Base-by-base conservation (phyloP, 2,888 invertebrate genomes). In the Trachelus stipa region DNA sequence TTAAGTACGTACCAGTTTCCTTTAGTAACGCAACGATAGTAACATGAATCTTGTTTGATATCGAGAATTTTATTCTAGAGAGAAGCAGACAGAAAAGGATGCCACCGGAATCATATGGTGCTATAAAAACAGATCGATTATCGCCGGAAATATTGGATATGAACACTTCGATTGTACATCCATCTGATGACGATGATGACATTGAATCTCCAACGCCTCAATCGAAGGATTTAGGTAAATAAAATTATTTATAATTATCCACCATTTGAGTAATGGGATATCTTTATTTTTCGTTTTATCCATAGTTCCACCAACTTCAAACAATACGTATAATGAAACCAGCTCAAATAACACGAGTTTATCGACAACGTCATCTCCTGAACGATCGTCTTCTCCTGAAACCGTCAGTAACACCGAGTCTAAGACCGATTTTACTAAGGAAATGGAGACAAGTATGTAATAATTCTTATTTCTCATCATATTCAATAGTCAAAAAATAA, bases 141-240 rank as follows among this genome's bases (percentile, higher is more conserved):
- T 40, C 15, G 15, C 76, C 79, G 6, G 84, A 83, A 73, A 75
- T 75, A 9, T 79, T 80, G 68, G 82, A 84, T 73, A 79, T 84
- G 81, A 75, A 40, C 12, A 74, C 78, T 69, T 73, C 83, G 6
- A 33, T 40, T 33, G 83, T 79, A 30, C 76, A 71, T 73, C 82
- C 81, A 15, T 40, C 76, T 40, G 81, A 80, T 69, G 77, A 83
- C 73, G 79, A 81, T 56, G 81, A 74, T 37, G 11, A 71, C n/a
- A 71, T n/a, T 6, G 71, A 71, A 71, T 15, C 31, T 33, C 15
- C 68, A 69, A 35, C 35, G 71, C 40, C 4, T 56, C 34, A n/a
- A 56, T 33, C 12, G 37, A 77, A 34, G 71, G 34, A 77, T 74
- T 79, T 35, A n/a, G 33, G 40, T 34, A 15, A 77, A 73, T 69